Conservation (phyloP, 2,113 vertebrate species). For the Numida meleagris region DNA sequence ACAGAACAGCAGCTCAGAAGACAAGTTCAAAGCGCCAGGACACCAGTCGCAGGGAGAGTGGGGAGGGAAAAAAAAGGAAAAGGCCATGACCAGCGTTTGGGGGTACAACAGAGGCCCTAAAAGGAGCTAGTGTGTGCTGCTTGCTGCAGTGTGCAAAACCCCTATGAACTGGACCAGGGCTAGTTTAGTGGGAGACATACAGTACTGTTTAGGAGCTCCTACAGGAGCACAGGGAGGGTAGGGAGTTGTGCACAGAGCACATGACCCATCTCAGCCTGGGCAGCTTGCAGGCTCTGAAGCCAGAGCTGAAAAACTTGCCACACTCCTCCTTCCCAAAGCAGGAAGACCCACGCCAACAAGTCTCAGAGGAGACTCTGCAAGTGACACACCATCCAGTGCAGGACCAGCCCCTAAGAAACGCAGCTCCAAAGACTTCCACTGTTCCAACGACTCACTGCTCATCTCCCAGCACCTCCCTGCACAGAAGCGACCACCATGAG, state of each 20-base stretch:
- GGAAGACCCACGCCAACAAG: neutral
- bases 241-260: neutral
- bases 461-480: rapidly evolving
- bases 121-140: rapidly evolving
- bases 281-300: neutral
- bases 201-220: neutral
- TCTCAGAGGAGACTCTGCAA: neutral
- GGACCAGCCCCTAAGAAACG: neutral
- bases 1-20: neutral
- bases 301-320: neutral
- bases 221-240: neutral
- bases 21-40: neutral
- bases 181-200: neutral
- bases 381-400: neutral
- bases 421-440: neutral
- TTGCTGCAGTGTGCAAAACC: neutral
- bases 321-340: neutral
- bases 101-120: neutral
- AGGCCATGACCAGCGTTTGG: neutral
- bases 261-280: neutral
- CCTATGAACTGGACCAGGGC: neutral
- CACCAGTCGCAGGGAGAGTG: neutral
- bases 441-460: neutral
- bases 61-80: neutral
- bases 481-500: neutral